A percentile compares a stretch with the other conserved stretches of the same genome.
These are phyloP conservation scores for Etheostoma spectabile DNA, from an alignment of 2,113 vertebrate genomes.

Conservation along the genomic window DNA sequence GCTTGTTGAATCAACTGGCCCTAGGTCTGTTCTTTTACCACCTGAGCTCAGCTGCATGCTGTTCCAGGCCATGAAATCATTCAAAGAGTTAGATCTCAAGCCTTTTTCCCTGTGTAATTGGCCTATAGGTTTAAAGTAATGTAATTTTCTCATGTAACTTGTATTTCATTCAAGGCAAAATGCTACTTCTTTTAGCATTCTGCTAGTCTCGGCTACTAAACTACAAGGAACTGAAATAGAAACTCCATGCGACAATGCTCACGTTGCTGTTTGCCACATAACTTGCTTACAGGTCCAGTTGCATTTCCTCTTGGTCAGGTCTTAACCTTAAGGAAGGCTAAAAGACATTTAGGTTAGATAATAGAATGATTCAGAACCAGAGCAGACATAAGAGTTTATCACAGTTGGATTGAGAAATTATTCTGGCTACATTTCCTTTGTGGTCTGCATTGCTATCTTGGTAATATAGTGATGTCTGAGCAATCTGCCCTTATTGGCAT, in stretches of 20 bases:
- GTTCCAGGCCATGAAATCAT: not conserved
- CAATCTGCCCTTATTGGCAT: not conserved
- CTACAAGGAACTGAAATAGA: constrained; percentile 31
- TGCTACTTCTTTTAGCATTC: not conserved
- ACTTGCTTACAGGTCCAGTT: constrained; percentile 52
- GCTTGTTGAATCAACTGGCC: constrained; percentile 16
- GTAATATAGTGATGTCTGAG: not conserved
- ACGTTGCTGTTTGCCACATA: constrained; percentile 24
- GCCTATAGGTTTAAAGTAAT: not conserved
- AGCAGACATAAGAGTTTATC: not conserved
- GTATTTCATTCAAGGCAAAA: constrained; percentile 18
- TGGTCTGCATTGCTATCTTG: not conserved
- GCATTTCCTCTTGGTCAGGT: constrained; percentile 52
- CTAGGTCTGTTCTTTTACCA: not conserved
- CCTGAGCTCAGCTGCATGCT: constrained; percentile 34
- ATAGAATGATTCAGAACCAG: not conserved
- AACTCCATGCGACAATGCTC: not conserved
- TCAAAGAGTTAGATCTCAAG: not conserved
- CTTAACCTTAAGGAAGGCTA: not conserved
- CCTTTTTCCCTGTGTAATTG: not conserved
- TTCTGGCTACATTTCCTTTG: not conserved
- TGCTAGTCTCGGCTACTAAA: not conserved
- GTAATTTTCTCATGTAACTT: not conserved
- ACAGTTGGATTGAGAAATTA: not conserved
- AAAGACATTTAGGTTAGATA: not conserved